These are phyloP conservation scores for Chaitophorus viminalis DNA, from an alignment of 2,888 invertebrate species.

Conservation along the genomic window DNA sequence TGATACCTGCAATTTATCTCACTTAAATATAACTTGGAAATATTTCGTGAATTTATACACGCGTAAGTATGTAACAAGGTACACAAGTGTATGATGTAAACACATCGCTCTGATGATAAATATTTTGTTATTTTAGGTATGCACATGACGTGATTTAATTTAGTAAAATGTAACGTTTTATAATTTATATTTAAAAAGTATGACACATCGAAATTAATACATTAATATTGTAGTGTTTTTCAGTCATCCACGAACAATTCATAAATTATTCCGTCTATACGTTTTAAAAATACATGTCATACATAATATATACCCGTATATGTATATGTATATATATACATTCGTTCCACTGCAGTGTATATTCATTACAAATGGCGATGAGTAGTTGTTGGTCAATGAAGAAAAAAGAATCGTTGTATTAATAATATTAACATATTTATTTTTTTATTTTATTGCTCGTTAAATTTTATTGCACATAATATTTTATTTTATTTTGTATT, in stretches of 20 bases:
- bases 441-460: conserved; percentile 1
- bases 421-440: conserved; percentile 24
- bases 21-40: not conserved
- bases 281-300: not conserved
- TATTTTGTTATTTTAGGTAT: not conserved
- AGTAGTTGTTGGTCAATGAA: not conserved
- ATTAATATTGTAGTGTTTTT: not conserved
- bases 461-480: not conserved
- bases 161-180: not conserved
- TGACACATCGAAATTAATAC: not conserved
- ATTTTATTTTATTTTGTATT: conserved; percentile 19
- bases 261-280: not conserved
- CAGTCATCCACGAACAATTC: not conserved
- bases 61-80: not conserved
- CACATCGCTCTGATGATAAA: not conserved
- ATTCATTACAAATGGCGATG: not conserved
- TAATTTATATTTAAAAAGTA: not conserved
- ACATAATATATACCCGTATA: too few species aligned
- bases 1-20: not conserved
- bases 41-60: not conserved
- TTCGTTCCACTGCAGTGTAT: not conserved
- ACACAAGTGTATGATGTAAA: not conserved
- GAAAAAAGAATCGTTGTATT: not conserved
- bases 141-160: not conserved
- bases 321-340: not conserved